phyloP scores from a whole-genome alignment of 2,888 invertebrate species.

The Lagria hirta region DNA sequence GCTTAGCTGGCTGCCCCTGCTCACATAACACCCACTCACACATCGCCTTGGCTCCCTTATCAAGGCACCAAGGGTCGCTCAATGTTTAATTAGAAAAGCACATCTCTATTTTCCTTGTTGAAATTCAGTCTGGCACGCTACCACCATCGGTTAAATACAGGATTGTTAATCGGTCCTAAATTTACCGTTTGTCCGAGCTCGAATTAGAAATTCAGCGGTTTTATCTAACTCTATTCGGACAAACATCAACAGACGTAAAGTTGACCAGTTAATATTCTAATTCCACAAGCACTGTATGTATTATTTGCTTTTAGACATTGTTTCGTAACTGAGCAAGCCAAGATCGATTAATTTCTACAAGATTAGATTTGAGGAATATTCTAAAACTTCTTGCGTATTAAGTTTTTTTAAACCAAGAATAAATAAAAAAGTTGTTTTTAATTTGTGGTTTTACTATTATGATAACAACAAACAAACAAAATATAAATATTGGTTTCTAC shows the following conservation, averaged over 20 bases:
- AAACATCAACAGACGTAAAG: constrained; percentile 12
- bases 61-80: constrained; percentile 20
- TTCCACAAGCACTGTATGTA: too few species aligned
- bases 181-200: constrained; percentile 10
- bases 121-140: too few species aligned
- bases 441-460: too few species aligned
- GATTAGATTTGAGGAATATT: constrained; percentile 12
- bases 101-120: constrained; percentile 14
- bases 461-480: too few species aligned
- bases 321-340: constrained; percentile 7
- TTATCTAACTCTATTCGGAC: constrained; percentile 17
- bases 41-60: constrained; percentile 8
- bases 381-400: too few species aligned
- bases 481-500: too few species aligned
- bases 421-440: too few species aligned
- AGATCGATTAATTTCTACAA: constrained; percentile 17
- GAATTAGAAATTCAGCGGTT: constrained; percentile 22
- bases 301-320: constrained; percentile 13
- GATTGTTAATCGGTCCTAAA: constrained; percentile 23
- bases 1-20: constrained; percentile 28
- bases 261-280: constrained; percentile 18
- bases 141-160: constrained; percentile 17
- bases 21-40: constrained; percentile 27
- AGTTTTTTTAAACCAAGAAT: too few species aligned
- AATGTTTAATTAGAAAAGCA: constrained; percentile 27